These are phyloP conservation scores for Sialis fuliginosa DNA, from an alignment of 2,888 invertebrate genomes.

Conservation along the genomic window DNA sequence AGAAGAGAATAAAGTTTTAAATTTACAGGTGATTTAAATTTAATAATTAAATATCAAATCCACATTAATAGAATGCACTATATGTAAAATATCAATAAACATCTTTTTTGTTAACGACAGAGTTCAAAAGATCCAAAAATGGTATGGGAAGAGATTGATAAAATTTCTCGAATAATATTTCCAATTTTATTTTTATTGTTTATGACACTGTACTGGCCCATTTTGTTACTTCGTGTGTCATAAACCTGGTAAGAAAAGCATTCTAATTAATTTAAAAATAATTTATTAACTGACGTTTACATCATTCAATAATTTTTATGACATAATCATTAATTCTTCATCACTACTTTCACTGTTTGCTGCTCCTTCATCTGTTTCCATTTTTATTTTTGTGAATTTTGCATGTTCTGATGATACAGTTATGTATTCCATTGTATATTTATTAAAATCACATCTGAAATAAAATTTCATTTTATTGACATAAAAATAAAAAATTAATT, in stretches of 20 bases:
- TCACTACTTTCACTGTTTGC: constrained; percentile 15
- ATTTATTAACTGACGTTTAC: too few species aligned
- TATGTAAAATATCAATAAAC: background rate
- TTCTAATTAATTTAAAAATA: too few species aligned
- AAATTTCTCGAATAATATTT: constrained; percentile 56
- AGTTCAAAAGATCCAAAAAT: constrained; percentile 53
- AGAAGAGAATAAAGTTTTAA: background rate
- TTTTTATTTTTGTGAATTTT: constrained; percentile 24
- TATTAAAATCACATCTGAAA: constrained; percentile 77
- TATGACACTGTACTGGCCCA: constrained; percentile 62
- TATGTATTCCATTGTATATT: constrained; percentile 61
- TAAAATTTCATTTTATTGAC: constrained; percentile 2
- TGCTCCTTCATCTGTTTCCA: constrained; percentile 17
- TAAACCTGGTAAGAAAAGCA: background rate
- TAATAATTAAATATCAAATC: background rate
- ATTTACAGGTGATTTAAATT: background rate
- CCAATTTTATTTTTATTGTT: constrained; percentile 64
- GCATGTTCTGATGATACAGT: constrained; percentile 24
- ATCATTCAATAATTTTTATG: too few species aligned
- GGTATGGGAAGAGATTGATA: constrained; percentile 65
- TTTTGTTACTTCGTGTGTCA: constrained; percentile 34
- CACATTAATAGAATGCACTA: too few species aligned
- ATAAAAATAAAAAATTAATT: background rate
- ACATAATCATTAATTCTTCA: background rate
- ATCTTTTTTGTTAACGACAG: constrained; percentile 13